Conservation (phyloP, 2,797 vertebrate genomes). For the Pelochelys cantorii region DNA sequence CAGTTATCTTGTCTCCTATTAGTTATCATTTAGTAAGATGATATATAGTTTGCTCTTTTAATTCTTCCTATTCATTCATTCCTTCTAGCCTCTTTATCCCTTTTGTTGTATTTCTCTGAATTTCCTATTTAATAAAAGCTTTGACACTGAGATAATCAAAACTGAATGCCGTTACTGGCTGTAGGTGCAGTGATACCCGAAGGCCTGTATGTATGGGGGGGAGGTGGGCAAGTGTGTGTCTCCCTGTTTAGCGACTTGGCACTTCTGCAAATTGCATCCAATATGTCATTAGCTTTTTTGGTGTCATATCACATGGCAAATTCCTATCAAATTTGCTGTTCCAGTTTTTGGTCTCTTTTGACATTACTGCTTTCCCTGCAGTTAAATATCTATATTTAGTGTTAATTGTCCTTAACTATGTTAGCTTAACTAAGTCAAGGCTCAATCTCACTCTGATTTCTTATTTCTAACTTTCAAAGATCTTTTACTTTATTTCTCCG, state of each 20-base stretch:
- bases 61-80: conserved; percentile 24
- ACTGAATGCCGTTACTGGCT: background rate
- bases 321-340: conserved; percentile 2
- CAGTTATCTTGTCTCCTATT: background rate
- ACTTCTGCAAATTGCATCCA: background rate
- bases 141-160: background rate
- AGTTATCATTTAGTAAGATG: conserved; percentile 32
- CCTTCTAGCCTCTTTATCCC: background rate
- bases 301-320: conserved; percentile 26
- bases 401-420: conserved; percentile 18
- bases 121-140: background rate
- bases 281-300: conserved; percentile 1
- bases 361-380: conserved; percentile 16
- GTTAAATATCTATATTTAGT: background rate
- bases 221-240: background rate
- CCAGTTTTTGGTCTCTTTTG: conserved; percentile 31
- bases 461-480: conserved; percentile 30
- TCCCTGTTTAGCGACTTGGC: background rate
- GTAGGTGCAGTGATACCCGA: background rate
- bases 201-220: background rate
- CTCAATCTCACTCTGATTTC: background rate
- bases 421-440: background rate
- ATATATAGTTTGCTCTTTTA: conserved; percentile 11
- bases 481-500: conserved; percentile 15
- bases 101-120: background rate